phyloP scores from a whole-genome alignment of 2,113 vertebrate genomes.

The Xiphophorus maculatus region DNA sequence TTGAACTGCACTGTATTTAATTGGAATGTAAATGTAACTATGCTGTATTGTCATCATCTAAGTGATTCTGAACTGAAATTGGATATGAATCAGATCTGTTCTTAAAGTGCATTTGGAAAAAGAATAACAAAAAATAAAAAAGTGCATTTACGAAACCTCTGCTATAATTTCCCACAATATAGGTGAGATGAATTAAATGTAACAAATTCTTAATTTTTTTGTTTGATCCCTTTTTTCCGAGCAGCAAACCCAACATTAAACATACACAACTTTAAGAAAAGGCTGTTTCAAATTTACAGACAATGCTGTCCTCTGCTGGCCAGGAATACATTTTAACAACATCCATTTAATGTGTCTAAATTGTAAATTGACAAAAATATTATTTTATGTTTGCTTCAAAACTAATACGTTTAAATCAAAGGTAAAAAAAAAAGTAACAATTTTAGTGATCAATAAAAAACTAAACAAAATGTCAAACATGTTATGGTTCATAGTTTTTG shows the following conservation, averaged over 20 bases:
- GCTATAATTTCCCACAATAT: too few species aligned
- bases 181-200: too few species aligned
- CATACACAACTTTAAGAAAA: constrained; percentile 10
- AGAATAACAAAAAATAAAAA: too few species aligned
- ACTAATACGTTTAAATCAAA: neutral
- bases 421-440: neutral
- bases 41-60: neutral
- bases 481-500: too few species aligned
- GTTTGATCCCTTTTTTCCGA: neutral
- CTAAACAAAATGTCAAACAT: too few species aligned
- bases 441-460: neutral
- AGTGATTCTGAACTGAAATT: too few species aligned
- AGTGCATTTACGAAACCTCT: too few species aligned
- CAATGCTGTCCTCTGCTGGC: constrained; percentile 59
- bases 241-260: constrained; percentile 7
- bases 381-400: neutral
- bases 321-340: neutral
- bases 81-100: too few species aligned
- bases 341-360: neutral
- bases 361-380: neutral
- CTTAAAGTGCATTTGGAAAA: too few species aligned
- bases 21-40: neutral
- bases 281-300: constrained; percentile 2
- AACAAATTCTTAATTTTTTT: too few species aligned
- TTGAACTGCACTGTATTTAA: too few species aligned